phyloP scores from a whole-genome alignment of 1,140 invertebrate genomes.

The Zaprionus nigranus region DNA sequence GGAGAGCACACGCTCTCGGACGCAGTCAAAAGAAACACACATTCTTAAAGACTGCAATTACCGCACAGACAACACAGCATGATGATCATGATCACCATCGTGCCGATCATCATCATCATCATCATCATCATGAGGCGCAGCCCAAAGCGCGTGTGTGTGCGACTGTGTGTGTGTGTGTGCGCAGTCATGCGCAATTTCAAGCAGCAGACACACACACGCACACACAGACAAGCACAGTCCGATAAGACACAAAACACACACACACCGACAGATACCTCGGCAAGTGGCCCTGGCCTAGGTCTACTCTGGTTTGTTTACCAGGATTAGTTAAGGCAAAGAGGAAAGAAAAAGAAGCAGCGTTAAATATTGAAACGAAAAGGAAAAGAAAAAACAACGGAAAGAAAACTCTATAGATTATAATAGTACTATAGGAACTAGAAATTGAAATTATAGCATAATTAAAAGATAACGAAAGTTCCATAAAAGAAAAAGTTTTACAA shows the following conservation, averaged over 20 bases:
- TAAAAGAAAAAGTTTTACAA: too few species aligned
- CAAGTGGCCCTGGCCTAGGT: constrained; percentile 41
- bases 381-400: background rate
- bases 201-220: constrained; percentile 26
- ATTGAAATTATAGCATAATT: background rate
- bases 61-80: constrained; percentile 51
- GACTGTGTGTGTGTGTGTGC: constrained; percentile 26
- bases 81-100: constrained; percentile 23
- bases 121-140: constrained; percentile 36
- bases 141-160: constrained; percentile 26
- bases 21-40: constrained; percentile 62
- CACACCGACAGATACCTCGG: constrained; percentile 4
- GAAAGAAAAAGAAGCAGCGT: background rate
- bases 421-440: background rate
- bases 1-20: constrained; percentile 1
- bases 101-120: constrained; percentile 20
- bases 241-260: constrained; percentile 9
- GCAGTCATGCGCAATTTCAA: constrained; percentile 61
- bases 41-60: constrained; percentile 82
- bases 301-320: constrained; percentile 24
- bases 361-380: background rate
- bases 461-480: too few species aligned
- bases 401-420: background rate
- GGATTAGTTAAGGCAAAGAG: constrained; percentile 7
- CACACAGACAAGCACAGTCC: constrained; percentile 5